Conservation (phyloP, 2,113 vertebrate genomes). For the Ancistrus triradiatus region DNA sequence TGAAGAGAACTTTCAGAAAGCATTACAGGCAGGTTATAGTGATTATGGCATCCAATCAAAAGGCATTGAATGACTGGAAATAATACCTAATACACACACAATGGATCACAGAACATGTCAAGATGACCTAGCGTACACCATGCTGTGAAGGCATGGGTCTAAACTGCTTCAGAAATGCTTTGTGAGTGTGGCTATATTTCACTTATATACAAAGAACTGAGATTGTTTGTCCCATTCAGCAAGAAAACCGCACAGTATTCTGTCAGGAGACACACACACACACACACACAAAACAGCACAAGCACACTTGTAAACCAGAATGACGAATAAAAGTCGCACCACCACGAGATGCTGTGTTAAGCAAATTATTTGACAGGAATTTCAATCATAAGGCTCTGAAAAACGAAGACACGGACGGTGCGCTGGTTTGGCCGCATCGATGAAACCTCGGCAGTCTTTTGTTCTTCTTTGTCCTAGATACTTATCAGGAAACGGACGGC, state of each 20-base stretch:
- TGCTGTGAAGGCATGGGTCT: not conserved
- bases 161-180: not conserved
- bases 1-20: slow-evolving; percentile 22
- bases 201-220: slow-evolving; percentile 26
- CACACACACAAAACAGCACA: no score
- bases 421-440: slow-evolving; percentile 17
- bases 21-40: not conserved
- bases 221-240: not conserved
- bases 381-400: slow-evolving; percentile 29
- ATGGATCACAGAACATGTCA: no score
- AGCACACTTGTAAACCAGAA: not conserved
- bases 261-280: not conserved
- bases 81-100: no score
- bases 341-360: not conserved
- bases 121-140: no score
- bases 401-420: slow-evolving; percentile 29
- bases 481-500: slow-evolving; percentile 12
- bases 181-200: not conserved
- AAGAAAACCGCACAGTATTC: not conserved
- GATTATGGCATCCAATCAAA: not conserved
- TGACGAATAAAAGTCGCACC: not conserved
- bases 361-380: not conserved
- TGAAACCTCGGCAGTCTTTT: slow-evolving; percentile 17
- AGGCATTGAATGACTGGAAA: not conserved
- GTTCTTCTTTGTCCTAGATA: slow-evolving; percentile 16